These are phyloP conservation scores for Cephalophus harveyi DNA, from an alignment of 2,113 vertebrate species.

Conservation along the genomic window DNA sequence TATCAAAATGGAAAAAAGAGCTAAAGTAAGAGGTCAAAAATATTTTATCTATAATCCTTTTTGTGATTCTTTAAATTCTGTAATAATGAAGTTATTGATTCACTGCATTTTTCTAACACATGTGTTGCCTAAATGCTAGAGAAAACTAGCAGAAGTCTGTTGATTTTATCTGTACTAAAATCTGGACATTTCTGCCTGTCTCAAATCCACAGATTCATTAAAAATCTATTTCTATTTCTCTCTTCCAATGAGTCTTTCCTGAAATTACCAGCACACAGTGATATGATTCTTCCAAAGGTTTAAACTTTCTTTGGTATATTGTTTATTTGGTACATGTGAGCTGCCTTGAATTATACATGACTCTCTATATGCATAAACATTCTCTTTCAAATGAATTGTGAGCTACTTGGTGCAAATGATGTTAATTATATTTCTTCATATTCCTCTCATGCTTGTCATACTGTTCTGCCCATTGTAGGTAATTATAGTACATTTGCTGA, in stretches of 20 bases:
- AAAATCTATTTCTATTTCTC: not conserved
- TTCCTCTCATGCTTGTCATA: not conserved
- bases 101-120: not conserved
- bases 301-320: not conserved
- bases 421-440: not conserved
- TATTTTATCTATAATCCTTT: not conserved
- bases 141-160: not conserved
- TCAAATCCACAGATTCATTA: not conserved
- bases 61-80: not conserved
- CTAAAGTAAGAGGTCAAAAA: not conserved
- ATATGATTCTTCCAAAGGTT: not conserved
- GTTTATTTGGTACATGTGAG: not conserved
- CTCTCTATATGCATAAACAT: not conserved
- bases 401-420: not conserved
- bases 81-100: not conserved
- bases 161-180: not conserved
- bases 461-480: not conserved
- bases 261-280: not conserved
- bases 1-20: not conserved
- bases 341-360: not conserved
- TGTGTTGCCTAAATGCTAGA: not conserved
- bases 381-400: not conserved
- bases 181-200: not conserved
- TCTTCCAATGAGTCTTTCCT: not conserved
- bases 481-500: not conserved